These are phyloP conservation scores for Girardia tigrina DNA, from an alignment of 2,888 invertebrate species.

Conservation along the genomic window DNA sequence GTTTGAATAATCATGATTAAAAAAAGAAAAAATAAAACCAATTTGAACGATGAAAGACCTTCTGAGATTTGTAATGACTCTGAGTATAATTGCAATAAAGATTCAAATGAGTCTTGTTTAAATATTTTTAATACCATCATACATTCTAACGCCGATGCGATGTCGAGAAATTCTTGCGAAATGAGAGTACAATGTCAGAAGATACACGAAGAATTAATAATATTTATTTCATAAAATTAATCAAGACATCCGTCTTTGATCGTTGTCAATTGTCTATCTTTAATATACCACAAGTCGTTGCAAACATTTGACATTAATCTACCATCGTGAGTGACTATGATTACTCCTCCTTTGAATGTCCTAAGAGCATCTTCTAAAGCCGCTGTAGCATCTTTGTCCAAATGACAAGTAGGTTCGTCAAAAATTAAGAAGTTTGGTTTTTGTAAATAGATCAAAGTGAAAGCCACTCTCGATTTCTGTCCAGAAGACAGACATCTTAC, in stretches of 20 bases:
- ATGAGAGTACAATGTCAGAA: too few species aligned
- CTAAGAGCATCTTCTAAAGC: constrained; percentile 15
- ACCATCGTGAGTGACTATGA: neutral
- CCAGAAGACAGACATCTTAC: neutral
- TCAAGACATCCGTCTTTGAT: neutral
- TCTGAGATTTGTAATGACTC: too few species aligned
- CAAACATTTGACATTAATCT: neutral
- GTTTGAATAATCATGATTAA: too few species aligned
- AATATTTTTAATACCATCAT: too few species aligned
- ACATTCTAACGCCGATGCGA: too few species aligned
- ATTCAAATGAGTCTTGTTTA: too few species aligned
- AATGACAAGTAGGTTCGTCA: neutral
- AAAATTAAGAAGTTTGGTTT: neutral
- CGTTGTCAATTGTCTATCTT: neutral
- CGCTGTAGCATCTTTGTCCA: neutral
- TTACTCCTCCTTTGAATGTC: constrained; percentile 12
- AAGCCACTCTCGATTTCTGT: constrained; percentile 1
- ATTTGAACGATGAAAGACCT: too few species aligned
- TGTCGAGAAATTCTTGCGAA: too few species aligned
- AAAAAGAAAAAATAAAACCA: too few species aligned
- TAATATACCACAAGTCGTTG: neutral
- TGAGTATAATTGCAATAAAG: too few species aligned
- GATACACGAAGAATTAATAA: too few species aligned
- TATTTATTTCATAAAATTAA: too few species aligned
- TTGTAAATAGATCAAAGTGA: neutral